Evolutionary conservation across 2,113 vertebrate genomes (phyloP).

Genomic region (Verasper variegatus): DNA sequence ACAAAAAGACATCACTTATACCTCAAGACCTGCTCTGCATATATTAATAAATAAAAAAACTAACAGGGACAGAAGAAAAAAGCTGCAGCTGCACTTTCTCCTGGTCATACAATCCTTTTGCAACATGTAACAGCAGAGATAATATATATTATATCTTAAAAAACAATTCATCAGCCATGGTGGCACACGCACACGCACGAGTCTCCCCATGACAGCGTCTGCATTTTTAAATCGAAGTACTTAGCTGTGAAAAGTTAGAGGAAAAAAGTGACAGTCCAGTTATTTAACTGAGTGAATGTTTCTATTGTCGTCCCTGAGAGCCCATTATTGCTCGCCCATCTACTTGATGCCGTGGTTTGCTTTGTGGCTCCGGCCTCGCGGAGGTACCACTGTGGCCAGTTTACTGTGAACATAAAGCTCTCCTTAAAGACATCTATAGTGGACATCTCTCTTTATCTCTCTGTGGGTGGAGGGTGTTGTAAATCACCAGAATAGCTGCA

Average conservation of each 20-base stretch:
- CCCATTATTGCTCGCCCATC: constrained; percentile 24
- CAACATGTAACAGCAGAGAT: constrained; percentile 8
- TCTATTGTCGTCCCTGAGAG: constrained; percentile 49
- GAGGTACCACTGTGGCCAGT: constrained; percentile 43
- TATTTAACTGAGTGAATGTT: constrained; percentile 48
- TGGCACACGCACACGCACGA: background rate
- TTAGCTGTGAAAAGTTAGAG: background rate
- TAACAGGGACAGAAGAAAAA: too few relatives aligned
- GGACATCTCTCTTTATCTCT: constrained; percentile 26
- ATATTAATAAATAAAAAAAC: too few relatives aligned
- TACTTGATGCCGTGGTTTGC: constrained; percentile 36
- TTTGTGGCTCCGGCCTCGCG: constrained; percentile 21
- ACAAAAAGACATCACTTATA: too few relatives aligned
- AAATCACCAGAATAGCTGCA: constrained; percentile 61
- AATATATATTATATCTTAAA: background rate
- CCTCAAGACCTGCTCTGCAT: too few relatives aligned
- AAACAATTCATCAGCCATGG: constrained; percentile 13
- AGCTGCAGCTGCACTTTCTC: too few relatives aligned
- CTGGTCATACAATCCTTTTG: background rate
- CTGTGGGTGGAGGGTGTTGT: constrained; percentile 47
- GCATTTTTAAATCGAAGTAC: constrained; percentile 19
- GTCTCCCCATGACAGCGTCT: background rate
- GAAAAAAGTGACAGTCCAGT: constrained; percentile 17
- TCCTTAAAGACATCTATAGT: constrained; percentile 51
- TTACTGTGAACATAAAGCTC: constrained; percentile 54